Percentiles rank a stretch among this genome's conserved stretches.
Conservation (phyloP, 2,888 invertebrate genomes). For the Phymatocera aterrima region DNA sequence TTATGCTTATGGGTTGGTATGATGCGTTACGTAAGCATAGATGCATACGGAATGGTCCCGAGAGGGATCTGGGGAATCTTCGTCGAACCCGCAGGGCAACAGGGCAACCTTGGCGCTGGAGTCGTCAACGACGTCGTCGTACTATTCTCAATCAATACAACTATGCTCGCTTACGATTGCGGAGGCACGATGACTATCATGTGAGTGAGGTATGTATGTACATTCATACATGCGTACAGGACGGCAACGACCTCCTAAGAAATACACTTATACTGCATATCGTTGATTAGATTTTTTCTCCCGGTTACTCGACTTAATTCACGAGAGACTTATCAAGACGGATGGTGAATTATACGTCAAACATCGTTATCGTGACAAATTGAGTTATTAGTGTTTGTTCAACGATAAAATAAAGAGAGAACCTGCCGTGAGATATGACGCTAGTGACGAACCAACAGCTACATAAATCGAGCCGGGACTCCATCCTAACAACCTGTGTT, state of each 20-base stretch:
- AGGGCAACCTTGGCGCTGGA: neutral
- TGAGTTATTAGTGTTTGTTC: slow-evolving; percentile 43
- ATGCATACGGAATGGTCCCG: neutral
- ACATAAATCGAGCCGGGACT: neutral
- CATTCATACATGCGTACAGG: neutral
- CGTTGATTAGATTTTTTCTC: no score
- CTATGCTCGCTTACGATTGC: neutral
- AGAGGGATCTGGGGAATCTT: slow-evolving; percentile 4
- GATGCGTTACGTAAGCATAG: no score
- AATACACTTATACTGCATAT: neutral
- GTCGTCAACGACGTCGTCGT: neutral
- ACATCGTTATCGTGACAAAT: slow-evolving; percentile 38
- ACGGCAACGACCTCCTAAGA: slow-evolving; percentile 2
- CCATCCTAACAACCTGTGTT: neutral
- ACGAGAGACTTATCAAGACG: slow-evolving; percentile 53
- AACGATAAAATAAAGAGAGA: slow-evolving; percentile 30
- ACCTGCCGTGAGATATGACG: slow-evolving; percentile 35
- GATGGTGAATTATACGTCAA: slow-evolving; percentile 28
- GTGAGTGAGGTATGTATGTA: neutral
- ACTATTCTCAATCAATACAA: no score
- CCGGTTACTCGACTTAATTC: neutral
- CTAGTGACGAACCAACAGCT: slow-evolving; percentile 37
- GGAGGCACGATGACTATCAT: neutral
- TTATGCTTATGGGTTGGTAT: no score
- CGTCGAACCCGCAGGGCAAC: neutral